phyloP scores from a whole-genome alignment of 1,140 invertebrate genomes.

The Pseudomyrmex sp. region DNA sequence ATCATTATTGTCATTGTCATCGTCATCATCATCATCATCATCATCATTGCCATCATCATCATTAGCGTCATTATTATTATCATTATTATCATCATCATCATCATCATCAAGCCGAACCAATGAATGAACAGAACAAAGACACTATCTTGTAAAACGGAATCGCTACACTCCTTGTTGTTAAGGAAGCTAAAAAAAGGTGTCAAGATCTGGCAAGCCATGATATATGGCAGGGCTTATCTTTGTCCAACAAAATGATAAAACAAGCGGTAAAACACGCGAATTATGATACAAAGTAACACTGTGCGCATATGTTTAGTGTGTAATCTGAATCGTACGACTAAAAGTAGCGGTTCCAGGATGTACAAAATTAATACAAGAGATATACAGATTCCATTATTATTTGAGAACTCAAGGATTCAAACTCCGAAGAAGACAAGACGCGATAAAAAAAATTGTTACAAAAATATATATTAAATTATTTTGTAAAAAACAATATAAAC shows the following conservation, averaged over 20 bases:
- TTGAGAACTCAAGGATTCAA: background rate
- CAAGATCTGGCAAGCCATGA: slow-evolving; percentile 61
- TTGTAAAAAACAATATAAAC: background rate
- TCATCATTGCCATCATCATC: background rate
- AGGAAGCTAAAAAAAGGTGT: slow-evolving; percentile 63
- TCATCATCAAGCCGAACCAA: slow-evolving; percentile 82
- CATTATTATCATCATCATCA: slow-evolving; percentile 46
- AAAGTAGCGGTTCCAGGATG: slow-evolving; percentile 7
- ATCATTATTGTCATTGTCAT: slow-evolving; percentile 21
- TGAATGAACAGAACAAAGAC: slow-evolving; percentile 84
- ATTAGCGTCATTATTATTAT: slow-evolving; percentile 11
- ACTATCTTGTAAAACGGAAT: slow-evolving; percentile 79
- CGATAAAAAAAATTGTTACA: background rate
- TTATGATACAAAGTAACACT: slow-evolving; percentile 35
- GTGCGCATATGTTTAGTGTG: background rate
- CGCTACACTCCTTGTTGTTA: slow-evolving; percentile 63
- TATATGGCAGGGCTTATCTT: slow-evolving; percentile 52
- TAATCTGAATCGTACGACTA: slow-evolving; percentile 48
- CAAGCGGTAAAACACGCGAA: slow-evolving; percentile 38
- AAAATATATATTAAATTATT: slow-evolving; percentile 6
- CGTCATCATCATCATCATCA: background rate
- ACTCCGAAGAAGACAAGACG: background rate
- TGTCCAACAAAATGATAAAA: slow-evolving; percentile 51
- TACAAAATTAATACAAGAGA: background rate
- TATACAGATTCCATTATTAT: background rate